Percentiles rank a stretch among this genome's conserved stretches.
These are phyloP conservation scores for Isaurus tuberculatus DNA, from an alignment of 92 coral and sea anemone species.

Conservation along the genomic window DNA sequence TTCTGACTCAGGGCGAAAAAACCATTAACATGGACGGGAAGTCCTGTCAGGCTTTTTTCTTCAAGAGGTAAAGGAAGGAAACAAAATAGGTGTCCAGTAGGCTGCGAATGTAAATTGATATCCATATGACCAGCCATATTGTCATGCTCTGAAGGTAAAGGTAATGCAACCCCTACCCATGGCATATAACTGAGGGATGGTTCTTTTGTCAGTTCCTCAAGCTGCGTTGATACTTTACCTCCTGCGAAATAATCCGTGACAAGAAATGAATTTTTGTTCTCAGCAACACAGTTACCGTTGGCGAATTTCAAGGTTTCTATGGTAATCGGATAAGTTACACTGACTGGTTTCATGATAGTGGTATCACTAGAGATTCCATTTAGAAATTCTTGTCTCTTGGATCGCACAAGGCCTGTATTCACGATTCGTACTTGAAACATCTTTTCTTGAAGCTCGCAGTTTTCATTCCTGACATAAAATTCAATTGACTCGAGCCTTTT, in stretches of 20 bases:
- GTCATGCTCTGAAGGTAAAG: conserved; percentile 47
- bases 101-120: background rate
- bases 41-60: conserved; percentile 76
- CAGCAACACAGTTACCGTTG: background rate
- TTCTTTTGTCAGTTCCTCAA: conserved; percentile 54
- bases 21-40: conserved; percentile 86
- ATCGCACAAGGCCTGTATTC: conserved; percentile 60
- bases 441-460: conserved; percentile 32
- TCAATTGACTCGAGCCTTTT: conserved; percentile 72
- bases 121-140: background rate
- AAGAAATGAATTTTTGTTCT: conserved; percentile 44
- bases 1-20: conserved; percentile 85
- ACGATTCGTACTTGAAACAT: conserved; percentile 76
- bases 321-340: conserved; percentile 54
- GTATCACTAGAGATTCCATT: conserved; percentile 36
- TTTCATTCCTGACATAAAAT: conserved; percentile 58
- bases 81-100: conserved; percentile 77
- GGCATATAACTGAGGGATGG: conserved; percentile 75
- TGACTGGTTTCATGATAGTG: background rate
- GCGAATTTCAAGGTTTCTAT: conserved; percentile 50
- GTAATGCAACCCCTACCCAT: conserved; percentile 86
- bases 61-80: conserved; percentile 78
- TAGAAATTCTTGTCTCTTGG: conserved; percentile 64
- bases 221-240: conserved; percentile 44
- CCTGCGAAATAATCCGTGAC: conserved; percentile 71